These are phyloP conservation scores for Anthrax anthrax DNA, from an alignment of 2,888 invertebrate species.

Conservation along the genomic window DNA sequence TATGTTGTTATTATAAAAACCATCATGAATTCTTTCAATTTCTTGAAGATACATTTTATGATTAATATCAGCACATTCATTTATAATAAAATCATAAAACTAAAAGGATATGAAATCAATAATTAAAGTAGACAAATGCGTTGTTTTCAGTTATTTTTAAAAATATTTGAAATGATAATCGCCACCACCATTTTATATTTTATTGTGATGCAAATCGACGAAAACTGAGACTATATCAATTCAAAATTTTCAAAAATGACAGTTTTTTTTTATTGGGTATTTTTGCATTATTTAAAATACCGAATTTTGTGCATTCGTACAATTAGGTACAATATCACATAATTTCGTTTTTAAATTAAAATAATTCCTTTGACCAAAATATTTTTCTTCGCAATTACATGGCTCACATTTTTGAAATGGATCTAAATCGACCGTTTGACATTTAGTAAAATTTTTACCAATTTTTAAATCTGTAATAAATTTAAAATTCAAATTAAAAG, in stretches of 20 bases:
- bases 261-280: background rate
- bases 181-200: no score
- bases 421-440: slow-evolving; percentile 34
- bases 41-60: slow-evolving; percentile 10
- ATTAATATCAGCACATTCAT: slow-evolving; percentile 12
- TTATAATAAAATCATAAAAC: slow-evolving; percentile 14
- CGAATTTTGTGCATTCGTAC: slow-evolving; percentile 5
- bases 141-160: no score
- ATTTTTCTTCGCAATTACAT: slow-evolving; percentile 40
- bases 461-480: slow-evolving; percentile 6
- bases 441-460: slow-evolving; percentile 12
- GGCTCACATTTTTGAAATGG: slow-evolving; percentile 37
- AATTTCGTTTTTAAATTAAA: slow-evolving; percentile 29
- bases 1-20: slow-evolving; percentile 11
- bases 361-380: slow-evolving; percentile 38
- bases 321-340: slow-evolving; percentile 19
- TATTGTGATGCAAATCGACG: no score
- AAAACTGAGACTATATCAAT: no score
- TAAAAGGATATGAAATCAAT: slow-evolving; percentile 2
- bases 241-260: no score
- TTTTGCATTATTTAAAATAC: background rate
- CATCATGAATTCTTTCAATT: slow-evolving; percentile 10
- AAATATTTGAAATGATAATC: background rate
- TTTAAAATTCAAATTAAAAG: no score
- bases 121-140: no score